These are phyloP conservation scores for Gallinago media DNA, from an alignment of 2,113 vertebrate genomes.

Conservation along the genomic window DNA sequence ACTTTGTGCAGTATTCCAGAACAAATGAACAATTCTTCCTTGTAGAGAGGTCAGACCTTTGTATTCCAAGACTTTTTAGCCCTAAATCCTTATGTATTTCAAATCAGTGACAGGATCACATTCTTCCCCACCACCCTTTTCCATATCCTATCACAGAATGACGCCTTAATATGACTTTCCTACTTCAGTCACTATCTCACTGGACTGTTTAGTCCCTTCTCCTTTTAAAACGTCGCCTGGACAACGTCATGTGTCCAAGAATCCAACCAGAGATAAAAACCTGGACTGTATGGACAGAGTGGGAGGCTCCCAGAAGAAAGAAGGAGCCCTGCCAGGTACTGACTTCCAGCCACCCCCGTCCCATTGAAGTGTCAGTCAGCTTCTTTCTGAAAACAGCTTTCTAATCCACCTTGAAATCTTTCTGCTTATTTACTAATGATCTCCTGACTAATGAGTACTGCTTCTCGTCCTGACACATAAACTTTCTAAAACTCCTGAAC, in stretches of 20 bases:
- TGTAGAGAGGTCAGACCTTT: neutral
- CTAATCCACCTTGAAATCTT: neutral
- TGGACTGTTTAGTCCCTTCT: neutral
- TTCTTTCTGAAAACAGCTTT: slow-evolving; percentile 22
- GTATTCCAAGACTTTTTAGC: neutral
- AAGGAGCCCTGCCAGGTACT: slow-evolving; percentile 6
- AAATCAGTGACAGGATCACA: neutral
- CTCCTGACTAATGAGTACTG: neutral
- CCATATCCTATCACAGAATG: neutral
- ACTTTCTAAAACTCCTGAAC: neutral
- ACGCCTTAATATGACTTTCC: neutral
- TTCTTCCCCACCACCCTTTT: neutral
- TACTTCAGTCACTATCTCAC: neutral
- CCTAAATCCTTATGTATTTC: neutral
- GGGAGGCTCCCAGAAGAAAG: neutral
- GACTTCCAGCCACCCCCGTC: slow-evolving; percentile 62
- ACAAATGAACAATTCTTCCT: neutral
- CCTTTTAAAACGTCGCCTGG: neutral
- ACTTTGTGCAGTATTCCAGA: neutral
- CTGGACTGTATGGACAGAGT: neutral
- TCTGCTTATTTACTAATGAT: neutral
- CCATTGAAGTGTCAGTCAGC: slow-evolving; percentile 51
- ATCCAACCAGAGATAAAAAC: neutral
- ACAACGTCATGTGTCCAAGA: neutral
- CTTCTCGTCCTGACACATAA: neutral